Base-by-base conservation (phyloP, 2,888 invertebrate genomes). In the Orchestes rusci region DNA sequence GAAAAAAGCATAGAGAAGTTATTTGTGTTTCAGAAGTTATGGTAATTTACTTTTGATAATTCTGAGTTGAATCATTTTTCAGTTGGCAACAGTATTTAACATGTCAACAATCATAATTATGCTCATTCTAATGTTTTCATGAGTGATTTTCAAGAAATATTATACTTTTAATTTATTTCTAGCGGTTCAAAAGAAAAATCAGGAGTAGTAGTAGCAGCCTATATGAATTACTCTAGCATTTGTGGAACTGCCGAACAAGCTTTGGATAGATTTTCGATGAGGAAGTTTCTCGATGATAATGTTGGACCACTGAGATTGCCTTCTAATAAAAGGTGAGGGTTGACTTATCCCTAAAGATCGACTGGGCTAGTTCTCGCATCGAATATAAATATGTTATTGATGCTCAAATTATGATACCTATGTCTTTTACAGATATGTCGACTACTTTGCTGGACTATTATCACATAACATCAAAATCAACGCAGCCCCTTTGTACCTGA, bases 191-290 rank as follows among this genome's bases (percentile, higher is more conserved):
- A 86, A 58, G 89, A 90, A 61, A 77, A 92, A 44, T 74, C 90
- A 20, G 92, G 91, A 33, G 85, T 91, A 39, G 79, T 92, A 53
- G 84, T 93, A 50, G 88, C 91, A 16, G 89, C 92, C 10, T 93
- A 91, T 71, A 87, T 93, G 84, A 88, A 92, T 71, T 94, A 93
- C 73, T 88, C 89, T 55, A 88, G 84, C 63, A 92, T 94, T 61
- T 93, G 92, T 70, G 89, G 90, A n/a, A 76, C 72, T 33, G 77
- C 77, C 2, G 84, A 84, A 64, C 83, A 86, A 65, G 90, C 91
- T 7, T 75, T 93, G 58, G 93, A 94, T 72, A 77, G 91, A 62
- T 92, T 89, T 70, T 90, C 92, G 35, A 94, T 94, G 92, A 78
- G 88, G 60, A 76, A 85, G 59, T 94, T 89, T 69, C 80, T 91